These are phyloP conservation scores for Drosophila saltans DNA, from an alignment of 1,140 invertebrate genomes.

Conservation along the genomic window DNA sequence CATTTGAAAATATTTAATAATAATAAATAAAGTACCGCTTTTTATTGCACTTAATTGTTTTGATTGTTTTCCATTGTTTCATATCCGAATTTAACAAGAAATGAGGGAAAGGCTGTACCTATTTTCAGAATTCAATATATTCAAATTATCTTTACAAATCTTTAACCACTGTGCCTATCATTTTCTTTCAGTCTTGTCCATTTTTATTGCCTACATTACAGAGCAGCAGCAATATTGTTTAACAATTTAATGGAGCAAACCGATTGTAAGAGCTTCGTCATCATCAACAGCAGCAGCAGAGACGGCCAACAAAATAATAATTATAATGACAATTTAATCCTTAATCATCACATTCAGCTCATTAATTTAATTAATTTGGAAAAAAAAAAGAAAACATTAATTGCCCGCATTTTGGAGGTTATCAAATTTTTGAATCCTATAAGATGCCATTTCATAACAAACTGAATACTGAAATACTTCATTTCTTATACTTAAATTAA, in stretches of 20 bases:
- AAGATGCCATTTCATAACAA: conserved; percentile 1
- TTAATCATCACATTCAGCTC: conserved; percentile 44
- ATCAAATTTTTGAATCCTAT: conserved; percentile 18
- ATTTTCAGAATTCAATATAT: not conserved
- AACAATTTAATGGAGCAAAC: conserved; percentile 9
- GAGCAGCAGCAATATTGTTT: conserved; percentile 1
- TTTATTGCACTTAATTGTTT: too few relatives aligned
- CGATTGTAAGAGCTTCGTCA: conserved; percentile 9
- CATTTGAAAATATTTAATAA: too few relatives aligned
- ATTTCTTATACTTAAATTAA: conserved; percentile 29
- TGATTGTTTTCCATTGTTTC: too few relatives aligned
- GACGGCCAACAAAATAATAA: not conserved
- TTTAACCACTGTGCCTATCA: not conserved
- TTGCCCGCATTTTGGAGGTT: conserved; percentile 46
- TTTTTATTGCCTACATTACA: conserved; percentile 20
- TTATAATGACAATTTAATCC: conserved; percentile 44
- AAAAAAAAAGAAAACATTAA: conserved; percentile 38
- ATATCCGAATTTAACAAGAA: too few relatives aligned
- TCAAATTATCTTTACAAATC: not conserved
- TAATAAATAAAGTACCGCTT: too few relatives aligned
- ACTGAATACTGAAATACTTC: conserved; percentile 10
- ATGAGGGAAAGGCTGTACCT: not conserved
- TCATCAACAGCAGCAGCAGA: not conserved
- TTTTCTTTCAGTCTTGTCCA: not conserved
- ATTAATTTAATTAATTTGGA: conserved; percentile 51